Evolutionary conservation across 1,140 invertebrate genomes (phyloP).

Genomic region (Brevipalpus yothersi): DNA sequence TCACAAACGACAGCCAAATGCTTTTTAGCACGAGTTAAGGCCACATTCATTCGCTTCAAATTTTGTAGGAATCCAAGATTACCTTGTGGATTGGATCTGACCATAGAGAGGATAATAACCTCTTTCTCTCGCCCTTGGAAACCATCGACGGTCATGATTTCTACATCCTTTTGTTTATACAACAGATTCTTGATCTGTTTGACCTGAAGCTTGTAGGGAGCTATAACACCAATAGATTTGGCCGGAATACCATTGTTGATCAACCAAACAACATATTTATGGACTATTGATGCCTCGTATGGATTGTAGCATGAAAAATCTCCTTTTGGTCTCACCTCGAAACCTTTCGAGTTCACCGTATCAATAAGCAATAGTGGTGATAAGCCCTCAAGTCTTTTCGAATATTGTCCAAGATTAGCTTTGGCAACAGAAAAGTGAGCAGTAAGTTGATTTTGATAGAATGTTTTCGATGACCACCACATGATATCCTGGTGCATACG

Average conservation of each 20-base stretch:
- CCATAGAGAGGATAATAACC: constrained; percentile 29
- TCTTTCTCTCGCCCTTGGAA: constrained; percentile 38
- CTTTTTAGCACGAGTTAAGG: constrained; percentile 30
- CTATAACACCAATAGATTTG: constrained; percentile 29
- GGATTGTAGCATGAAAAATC: constrained; percentile 22
- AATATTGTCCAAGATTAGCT: constrained; percentile 27
- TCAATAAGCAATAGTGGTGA: constrained; percentile 22
- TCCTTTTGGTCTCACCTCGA: constrained; percentile 11
- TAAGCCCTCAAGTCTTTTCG: constrained; percentile 17
- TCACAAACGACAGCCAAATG: constrained; percentile 31
- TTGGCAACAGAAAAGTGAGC: constrained; percentile 49
- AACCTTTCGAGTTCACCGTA: constrained; percentile 24
- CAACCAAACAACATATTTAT: constrained; percentile 23
- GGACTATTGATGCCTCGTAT: constrained; percentile 29
- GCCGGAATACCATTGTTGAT: constrained; percentile 23
- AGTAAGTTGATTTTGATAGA: not conserved
- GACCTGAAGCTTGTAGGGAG: constrained; percentile 31
- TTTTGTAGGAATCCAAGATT: constrained; percentile 34
- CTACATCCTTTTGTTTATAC: constrained; percentile 17
- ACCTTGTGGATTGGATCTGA: constrained; percentile 26
- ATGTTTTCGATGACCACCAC: constrained; percentile 12
- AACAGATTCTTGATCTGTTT: constrained; percentile 18
- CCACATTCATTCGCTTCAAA: constrained; percentile 32
- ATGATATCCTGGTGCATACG: constrained; percentile 75
- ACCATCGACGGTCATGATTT: constrained; percentile 33